Conservation (phyloP, 2,113 vertebrate genomes). For the Chrysemys picta region DNA sequence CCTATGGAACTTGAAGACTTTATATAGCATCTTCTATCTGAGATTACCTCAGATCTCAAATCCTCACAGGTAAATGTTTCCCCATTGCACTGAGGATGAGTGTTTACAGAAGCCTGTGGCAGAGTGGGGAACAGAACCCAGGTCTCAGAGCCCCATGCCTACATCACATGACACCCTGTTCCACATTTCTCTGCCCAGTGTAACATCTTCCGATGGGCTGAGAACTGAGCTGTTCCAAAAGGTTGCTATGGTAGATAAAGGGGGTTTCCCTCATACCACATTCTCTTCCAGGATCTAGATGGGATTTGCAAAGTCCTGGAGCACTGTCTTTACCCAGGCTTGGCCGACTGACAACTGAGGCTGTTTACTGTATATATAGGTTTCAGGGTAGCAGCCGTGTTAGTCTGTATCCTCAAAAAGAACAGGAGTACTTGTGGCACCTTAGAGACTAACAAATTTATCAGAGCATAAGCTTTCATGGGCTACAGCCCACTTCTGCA, state of each 20-base stretch:
- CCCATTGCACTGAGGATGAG: not conserved
- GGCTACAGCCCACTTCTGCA: no score
- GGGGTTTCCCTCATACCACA: not conserved
- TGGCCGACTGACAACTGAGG: not conserved
- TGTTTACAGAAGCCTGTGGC: not conserved
- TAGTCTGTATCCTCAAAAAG: no score
- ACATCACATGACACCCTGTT: not conserved
- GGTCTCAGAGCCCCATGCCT: not conserved
- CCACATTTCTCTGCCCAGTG: not conserved
- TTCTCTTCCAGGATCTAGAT: not conserved
- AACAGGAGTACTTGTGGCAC: no score
- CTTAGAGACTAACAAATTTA: no score
- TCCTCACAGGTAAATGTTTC: not conserved
- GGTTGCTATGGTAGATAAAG: not conserved
- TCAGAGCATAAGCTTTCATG: no score
- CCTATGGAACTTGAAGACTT: not conserved
- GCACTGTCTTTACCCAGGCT: not conserved
- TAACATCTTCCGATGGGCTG: not conserved
- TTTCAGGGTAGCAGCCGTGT: no score
- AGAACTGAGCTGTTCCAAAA: not conserved
- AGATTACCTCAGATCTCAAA: not conserved
- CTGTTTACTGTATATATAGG: not conserved
- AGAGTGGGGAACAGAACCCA: not conserved
- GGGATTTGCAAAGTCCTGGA: not conserved
- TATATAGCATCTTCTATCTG: not conserved